These are phyloP conservation scores for Oceanodroma tethys DNA, from an alignment of 2,113 vertebrate species.

Conservation along the genomic window DNA sequence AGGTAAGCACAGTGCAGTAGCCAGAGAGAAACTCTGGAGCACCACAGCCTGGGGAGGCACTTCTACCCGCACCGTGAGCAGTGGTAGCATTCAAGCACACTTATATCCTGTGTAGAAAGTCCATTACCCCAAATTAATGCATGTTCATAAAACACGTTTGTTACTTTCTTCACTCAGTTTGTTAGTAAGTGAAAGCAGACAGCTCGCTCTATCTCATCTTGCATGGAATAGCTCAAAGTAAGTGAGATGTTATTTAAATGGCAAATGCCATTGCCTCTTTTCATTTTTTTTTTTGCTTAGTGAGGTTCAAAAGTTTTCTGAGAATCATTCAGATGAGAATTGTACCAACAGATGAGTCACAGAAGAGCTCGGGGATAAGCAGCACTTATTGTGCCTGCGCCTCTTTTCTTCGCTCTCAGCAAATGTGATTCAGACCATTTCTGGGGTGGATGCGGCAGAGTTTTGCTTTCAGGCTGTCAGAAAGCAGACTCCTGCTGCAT, in stretches of 20 bases:
- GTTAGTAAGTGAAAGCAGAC: not conserved
- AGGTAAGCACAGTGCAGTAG: not conserved
- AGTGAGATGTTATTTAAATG: not conserved
- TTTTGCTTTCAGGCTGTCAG: not conserved
- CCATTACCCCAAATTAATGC: not conserved
- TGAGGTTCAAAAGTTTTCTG: not conserved
- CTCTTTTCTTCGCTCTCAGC: not conserved
- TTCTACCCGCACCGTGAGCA: not conserved
- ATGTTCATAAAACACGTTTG: not conserved
- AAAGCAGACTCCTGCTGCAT: not conserved
- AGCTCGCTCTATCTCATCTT: not conserved
- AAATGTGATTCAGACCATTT: not conserved
- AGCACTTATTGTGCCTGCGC: not conserved
- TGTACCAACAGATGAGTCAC: not conserved
- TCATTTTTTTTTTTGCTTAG: not conserved
- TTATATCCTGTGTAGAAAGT: not conserved
- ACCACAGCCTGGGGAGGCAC: not conserved
- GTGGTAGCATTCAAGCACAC: not conserved
- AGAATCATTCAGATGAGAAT: not conserved
- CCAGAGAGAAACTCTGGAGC: not conserved
- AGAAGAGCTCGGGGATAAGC: not conserved
- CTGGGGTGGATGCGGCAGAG: not conserved
- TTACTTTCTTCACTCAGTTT: not conserved
- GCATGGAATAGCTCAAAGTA: not conserved
- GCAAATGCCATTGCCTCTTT: not conserved